Evolutionary conservation across 2,797 vertebrate genomes (phyloP).

Genomic region (Iguana delicatissima): DNA sequence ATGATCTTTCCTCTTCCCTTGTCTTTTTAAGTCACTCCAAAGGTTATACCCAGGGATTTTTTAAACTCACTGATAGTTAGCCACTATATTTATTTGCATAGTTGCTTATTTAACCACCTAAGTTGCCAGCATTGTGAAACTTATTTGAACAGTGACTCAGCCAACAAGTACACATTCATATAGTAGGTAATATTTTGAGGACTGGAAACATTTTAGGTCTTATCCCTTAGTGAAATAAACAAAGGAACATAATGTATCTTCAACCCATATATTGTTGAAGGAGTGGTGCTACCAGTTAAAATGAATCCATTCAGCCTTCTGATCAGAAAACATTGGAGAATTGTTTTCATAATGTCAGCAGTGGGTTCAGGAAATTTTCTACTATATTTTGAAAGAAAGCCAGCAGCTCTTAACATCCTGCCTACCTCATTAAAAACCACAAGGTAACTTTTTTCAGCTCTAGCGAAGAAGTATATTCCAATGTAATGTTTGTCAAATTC

Average conservation of each 20-base stretch:
- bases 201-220: conserved; percentile 17
- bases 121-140: neutral
- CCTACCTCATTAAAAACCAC: conserved; percentile 34
- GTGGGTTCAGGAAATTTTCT: conserved; percentile 13
- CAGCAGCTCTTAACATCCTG: conserved; percentile 7
- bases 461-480: neutral
- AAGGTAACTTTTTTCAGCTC: neutral
- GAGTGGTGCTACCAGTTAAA: neutral
- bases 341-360: conserved; percentile 32
- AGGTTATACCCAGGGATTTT: neutral
- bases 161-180: neutral
- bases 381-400: neutral
- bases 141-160: conserved; percentile 6
- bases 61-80: neutral
- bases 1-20: neutral
- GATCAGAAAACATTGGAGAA: conserved; percentile 15
- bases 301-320: conserved; percentile 5
- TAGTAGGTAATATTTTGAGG: neutral
- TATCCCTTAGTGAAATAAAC: neutral
- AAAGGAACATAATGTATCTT: neutral
- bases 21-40: neutral
- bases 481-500: conserved; percentile 21
- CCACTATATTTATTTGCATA: neutral
- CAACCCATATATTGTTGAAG: neutral
- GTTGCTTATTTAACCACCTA: neutral